phyloP scores from a whole-genome alignment of 2,797 vertebrate genomes.

The Pteropus rufus region DNA sequence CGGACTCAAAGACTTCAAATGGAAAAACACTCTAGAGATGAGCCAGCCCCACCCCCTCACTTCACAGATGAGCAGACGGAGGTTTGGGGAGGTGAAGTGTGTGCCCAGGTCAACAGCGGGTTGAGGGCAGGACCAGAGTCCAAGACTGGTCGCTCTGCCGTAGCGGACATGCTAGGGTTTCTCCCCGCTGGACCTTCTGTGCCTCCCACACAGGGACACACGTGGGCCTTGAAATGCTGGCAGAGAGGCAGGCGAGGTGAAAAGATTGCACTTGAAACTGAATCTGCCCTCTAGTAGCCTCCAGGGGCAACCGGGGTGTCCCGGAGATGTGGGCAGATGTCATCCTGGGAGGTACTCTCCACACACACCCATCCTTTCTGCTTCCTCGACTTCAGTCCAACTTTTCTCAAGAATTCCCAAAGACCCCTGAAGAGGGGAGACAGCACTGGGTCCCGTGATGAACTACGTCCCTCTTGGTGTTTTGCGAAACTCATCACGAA shows the following conservation, averaged over 20 bases:
- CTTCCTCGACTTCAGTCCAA: neutral
- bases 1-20: conserved; percentile 48
- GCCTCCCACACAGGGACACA: too few species aligned
- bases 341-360: neutral
- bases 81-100: neutral
- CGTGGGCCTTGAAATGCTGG: neutral
- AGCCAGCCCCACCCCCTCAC: neutral
- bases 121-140: neutral
- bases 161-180: too few species aligned
- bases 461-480: neutral
- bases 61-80: neutral
- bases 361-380: neutral
- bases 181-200: neutral
- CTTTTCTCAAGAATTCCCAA: neutral
- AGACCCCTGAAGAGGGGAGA: neutral
- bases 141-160: neutral
- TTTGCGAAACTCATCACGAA: neutral
- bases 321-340: neutral
- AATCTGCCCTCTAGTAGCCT: neutral
- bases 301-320: neutral
- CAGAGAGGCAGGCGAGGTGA: neutral
- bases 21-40: conserved; percentile 12
- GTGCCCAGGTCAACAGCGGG: neutral
- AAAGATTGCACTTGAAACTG: neutral
- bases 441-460: neutral